Evolutionary conservation across 2,888 invertebrate genomes (phyloP).

Genomic region (Drosophila koepferae): DNA sequence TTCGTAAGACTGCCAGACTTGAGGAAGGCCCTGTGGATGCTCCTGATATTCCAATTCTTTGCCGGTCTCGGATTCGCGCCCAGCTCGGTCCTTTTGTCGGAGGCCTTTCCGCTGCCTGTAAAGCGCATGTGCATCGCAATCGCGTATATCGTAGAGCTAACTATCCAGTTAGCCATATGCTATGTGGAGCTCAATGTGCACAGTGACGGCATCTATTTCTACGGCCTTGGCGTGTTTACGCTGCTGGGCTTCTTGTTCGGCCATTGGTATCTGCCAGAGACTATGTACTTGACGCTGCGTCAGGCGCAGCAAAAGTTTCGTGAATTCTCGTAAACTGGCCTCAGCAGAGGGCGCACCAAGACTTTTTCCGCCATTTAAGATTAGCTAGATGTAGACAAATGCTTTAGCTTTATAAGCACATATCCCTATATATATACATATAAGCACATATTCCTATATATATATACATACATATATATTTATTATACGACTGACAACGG

Average conservation of each 20-base stretch:
- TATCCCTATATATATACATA: slow-evolving; percentile 24
- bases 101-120: slow-evolving; percentile 78
- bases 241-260: slow-evolving; percentile 61
- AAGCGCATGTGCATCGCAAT: slow-evolving; percentile 75
- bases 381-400: slow-evolving; percentile 34
- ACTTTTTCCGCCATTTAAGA: slow-evolving; percentile 27
- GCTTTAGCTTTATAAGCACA: slow-evolving; percentile 13
- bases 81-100: slow-evolving; percentile 79
- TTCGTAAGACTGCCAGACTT: slow-evolving; percentile 36
- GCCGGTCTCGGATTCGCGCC: slow-evolving; percentile 70
- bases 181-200: slow-evolving; percentile 29
- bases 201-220: slow-evolving; percentile 54
- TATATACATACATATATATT: slow-evolving; percentile 7
- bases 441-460: slow-evolving; percentile 22
- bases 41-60: slow-evolving; percentile 72
- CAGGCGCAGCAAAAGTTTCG: slow-evolving; percentile 74
- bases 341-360: slow-evolving; percentile 28
- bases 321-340: slow-evolving; percentile 45
- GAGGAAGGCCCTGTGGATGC: slow-evolving; percentile 60
- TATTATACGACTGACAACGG: slow-evolving; percentile 31
- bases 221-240: slow-evolving; percentile 62
- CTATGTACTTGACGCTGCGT: slow-evolving; percentile 70
- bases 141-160: slow-evolving; percentile 68
- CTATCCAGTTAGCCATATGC: slow-evolving; percentile 68
- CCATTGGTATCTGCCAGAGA: slow-evolving; percentile 79